These are phyloP conservation scores for Leucoraja ocellata DNA, from an alignment of 2,797 vertebrate genomes.

Conservation along the genomic window DNA sequence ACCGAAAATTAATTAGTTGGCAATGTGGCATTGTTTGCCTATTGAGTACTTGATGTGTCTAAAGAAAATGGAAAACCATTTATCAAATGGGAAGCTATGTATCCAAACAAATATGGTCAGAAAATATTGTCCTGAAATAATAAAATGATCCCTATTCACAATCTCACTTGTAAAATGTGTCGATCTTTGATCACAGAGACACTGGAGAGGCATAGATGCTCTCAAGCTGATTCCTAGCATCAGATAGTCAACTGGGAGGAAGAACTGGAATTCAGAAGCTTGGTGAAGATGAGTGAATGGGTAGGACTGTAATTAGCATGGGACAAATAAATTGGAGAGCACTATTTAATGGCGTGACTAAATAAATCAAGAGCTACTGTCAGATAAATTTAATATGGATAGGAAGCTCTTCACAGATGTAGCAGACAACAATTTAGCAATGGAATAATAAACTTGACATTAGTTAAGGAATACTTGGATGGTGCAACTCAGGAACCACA, in stretches of 20 bases:
- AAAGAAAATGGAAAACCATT: neutral
- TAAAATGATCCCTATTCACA: neutral
- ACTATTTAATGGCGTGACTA: neutral
- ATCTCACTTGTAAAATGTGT: neutral
- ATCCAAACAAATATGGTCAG: neutral
- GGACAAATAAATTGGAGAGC: neutral
- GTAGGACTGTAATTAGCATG: neutral
- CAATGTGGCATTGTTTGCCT: neutral
- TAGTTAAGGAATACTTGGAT: neutral
- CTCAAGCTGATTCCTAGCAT: neutral
- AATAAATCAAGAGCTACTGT: neutral
- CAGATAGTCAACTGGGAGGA: neutral
- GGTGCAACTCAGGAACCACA: neutral
- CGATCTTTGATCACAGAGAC: neutral
- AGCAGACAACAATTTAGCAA: neutral
- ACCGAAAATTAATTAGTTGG: neutral
- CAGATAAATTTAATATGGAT: neutral
- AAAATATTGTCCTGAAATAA: neutral
- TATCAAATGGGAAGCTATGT: neutral
- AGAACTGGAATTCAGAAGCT: neutral
- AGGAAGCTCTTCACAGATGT: neutral
- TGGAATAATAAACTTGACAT: neutral
- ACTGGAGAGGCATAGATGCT: neutral
- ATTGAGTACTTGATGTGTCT: neutral
- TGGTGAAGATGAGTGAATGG: neutral